Evolutionary conservation across 2,113 vertebrate species (phyloP).

Genomic region (Mesoclemmys tuberculata): DNA sequence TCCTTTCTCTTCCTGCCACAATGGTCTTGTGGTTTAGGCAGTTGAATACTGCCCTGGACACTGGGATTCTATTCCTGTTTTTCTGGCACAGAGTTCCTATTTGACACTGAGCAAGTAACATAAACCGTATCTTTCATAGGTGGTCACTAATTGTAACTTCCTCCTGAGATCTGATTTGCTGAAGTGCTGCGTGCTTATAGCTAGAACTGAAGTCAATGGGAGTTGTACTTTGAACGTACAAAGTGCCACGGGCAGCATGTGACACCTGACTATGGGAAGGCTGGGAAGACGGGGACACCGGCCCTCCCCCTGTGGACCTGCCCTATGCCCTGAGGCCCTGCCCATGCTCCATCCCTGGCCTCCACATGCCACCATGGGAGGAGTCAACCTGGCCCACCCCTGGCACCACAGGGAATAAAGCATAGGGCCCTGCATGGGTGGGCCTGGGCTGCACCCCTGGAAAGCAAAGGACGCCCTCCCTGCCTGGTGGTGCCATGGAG

Average conservation of each 20-base stretch:
- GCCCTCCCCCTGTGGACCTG: no score
- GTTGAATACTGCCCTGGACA: not conserved
- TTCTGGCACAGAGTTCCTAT: not conserved
- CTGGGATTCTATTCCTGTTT: not conserved
- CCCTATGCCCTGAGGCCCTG: no score
- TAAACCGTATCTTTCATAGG: not conserved
- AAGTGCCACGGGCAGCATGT: not conserved
- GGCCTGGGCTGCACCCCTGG: no score
- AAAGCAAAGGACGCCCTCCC: no score
- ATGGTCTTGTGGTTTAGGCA: not conserved
- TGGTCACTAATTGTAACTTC: not conserved
- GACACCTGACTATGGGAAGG: no score
- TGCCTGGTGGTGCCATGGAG: no score
- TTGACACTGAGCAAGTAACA: not conserved
- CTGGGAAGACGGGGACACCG: no score
- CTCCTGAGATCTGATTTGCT: not conserved
- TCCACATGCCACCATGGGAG: no score
- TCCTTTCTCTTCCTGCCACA: not conserved
- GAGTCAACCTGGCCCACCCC: no score
- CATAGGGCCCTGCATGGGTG: no score
- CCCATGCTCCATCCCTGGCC: no score
- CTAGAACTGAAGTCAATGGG: not conserved
- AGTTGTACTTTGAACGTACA: not conserved
- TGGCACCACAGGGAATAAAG: no score
- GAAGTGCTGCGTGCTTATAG: not conserved